A percentile compares a stretch with the other conserved stretches of the same genome.
phyloP scores from a whole-genome alignment of 1,140 invertebrate species.

The Scaptomyza hsui region DNA sequence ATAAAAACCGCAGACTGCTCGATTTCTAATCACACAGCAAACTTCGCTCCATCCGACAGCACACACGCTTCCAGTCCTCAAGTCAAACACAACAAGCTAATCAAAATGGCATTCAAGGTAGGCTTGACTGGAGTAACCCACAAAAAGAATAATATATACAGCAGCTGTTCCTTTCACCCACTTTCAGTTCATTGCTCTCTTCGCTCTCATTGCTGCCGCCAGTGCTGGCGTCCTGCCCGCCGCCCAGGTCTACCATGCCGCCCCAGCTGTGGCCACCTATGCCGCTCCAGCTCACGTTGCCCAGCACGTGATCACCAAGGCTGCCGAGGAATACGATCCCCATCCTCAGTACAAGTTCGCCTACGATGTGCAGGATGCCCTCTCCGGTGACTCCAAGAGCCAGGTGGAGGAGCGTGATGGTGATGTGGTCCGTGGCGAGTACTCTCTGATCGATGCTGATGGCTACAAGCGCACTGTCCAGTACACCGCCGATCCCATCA shows the following conservation, averaged over 20 bases:
- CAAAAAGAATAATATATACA: background rate
- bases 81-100: constrained; percentile 25
- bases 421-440: constrained; percentile 87
- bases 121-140: background rate
- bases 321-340: constrained; percentile 70
- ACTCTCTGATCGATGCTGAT: constrained; percentile 87
- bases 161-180: background rate
- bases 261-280: constrained; percentile 45
- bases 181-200: constrained; percentile 62
- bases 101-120: constrained; percentile 77
- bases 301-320: constrained; percentile 66
- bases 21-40: constrained; percentile 42
- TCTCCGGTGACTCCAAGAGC: constrained; percentile 88
- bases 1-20: constrained; percentile 31
- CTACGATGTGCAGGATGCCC: constrained; percentile 88
- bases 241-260: constrained; percentile 66
- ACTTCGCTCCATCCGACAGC: constrained; percentile 21
- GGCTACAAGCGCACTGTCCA: constrained; percentile 85
- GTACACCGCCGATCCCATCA: constrained; percentile 82
- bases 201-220: constrained; percentile 73
- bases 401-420: constrained; percentile 86
- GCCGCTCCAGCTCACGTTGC: constrained; percentile 51
- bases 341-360: constrained; percentile 86
- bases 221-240: constrained; percentile 67
- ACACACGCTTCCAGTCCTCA: constrained; percentile 25